Evolutionary conservation across 64 coral and sea anemone genomes (phyloP).

Genomic region (Platygyra sinensis): DNA sequence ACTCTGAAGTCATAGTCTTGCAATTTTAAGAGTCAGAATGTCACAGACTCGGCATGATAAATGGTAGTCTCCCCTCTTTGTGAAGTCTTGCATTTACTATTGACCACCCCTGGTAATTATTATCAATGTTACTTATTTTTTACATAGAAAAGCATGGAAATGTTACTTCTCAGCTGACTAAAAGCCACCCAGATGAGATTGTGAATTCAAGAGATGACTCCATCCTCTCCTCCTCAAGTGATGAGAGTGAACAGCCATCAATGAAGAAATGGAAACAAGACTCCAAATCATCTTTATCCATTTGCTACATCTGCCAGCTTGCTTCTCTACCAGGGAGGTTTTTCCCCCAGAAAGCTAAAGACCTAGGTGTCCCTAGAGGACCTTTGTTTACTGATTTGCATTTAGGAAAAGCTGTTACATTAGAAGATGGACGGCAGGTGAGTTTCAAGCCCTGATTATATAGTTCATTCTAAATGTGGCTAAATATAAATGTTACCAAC

Average conservation of each 20-base stretch:
- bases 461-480: no score
- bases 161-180: neutral
- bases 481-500: no score
- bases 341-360: constrained; percentile 79
- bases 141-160: neutral
- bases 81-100: no score
- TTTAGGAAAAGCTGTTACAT: constrained; percentile 56
- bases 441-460: neutral
- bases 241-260: neutral
- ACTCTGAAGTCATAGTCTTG: no score
- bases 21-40: no score
- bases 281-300: neutral
- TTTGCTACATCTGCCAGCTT: constrained; percentile 87
- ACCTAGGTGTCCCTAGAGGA: constrained; percentile 90
- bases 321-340: constrained; percentile 80
- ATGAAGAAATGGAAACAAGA: constrained; percentile 53
- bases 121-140: no score
- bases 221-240: neutral
- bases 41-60: no score
- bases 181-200: neutral
- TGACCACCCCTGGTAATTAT: no score
- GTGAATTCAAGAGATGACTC: constrained; percentile 9
- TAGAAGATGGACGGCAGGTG: constrained; percentile 80
- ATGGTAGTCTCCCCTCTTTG: no score
- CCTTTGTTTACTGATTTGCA: constrained; percentile 83